Conservation (phyloP, 2,888 invertebrate genomes). For the Prosopocoilus inquinatus region DNA sequence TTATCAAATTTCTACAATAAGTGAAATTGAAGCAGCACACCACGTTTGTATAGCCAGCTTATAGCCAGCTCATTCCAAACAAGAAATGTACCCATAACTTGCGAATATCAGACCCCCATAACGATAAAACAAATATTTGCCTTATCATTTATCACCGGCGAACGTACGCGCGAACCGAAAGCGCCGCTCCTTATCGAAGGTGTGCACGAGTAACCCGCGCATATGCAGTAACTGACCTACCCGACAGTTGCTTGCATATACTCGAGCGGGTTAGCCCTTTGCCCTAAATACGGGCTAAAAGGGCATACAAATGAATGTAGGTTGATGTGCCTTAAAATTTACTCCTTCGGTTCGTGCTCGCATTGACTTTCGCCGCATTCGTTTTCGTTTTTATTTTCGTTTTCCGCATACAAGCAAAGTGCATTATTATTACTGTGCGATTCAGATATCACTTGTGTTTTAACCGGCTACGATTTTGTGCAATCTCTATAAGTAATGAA, state of each 20-base stretch:
- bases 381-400: constrained; percentile 15
- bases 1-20: constrained; percentile 16
- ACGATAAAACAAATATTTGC: constrained; percentile 23
- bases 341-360: constrained; percentile 1
- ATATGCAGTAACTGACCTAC: constrained; percentile 52
- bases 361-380: constrained; percentile 3
- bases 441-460: background rate
- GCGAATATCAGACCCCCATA: constrained; percentile 20
- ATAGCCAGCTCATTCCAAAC: constrained; percentile 4
- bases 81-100: constrained; percentile 13
- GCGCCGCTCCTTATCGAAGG: constrained; percentile 19
- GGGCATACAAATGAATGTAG: constrained; percentile 40
- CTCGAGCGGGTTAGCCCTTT: constrained; percentile 44
- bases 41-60: background rate
- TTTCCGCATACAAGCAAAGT: constrained; percentile 4
- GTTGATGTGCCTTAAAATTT: constrained; percentile 31
- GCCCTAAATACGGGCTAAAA: constrained; percentile 46
- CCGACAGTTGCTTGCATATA: constrained; percentile 49
- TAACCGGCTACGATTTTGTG: constrained; percentile 9
- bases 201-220: constrained; percentile 39
- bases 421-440: constrained; percentile 1
- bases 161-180: background rate
- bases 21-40: constrained; percentile 15
- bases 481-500: constrained; percentile 36
- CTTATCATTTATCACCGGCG: constrained; percentile 9